phyloP scores from a whole-genome alignment of 2,113 vertebrate genomes.

The Taurulus bubalis region DNA sequence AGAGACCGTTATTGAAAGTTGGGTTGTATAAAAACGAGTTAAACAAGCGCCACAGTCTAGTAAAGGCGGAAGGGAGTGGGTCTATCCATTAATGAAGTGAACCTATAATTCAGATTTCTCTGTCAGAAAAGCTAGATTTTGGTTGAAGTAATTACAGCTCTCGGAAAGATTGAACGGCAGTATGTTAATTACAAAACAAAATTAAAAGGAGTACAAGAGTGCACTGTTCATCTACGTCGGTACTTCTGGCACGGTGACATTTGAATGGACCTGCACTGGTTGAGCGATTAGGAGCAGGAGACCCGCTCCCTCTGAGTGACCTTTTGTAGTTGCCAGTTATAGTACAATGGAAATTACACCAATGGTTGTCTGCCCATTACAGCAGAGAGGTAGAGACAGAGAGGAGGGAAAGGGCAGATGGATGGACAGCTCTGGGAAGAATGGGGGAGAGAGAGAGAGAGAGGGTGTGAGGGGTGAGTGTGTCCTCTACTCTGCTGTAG shows the following conservation, averaged over 20 bases:
- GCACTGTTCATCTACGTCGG: constrained; percentile 33
- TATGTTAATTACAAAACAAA: background rate
- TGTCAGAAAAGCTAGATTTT: background rate
- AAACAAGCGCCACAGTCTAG: no score
- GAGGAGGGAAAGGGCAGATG: constrained; percentile 50
- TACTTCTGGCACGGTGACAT: constrained; percentile 50
- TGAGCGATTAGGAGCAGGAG: constrained; percentile 57
- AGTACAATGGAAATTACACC: constrained; percentile 62
- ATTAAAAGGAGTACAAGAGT: constrained; percentile 2
- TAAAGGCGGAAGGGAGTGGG: no score
- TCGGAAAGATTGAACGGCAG: background rate
- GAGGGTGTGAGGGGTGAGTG: constrained; percentile 33
- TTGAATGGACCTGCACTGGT: constrained; percentile 43
- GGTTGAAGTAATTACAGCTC: constrained; percentile 11
- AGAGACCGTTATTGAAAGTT: background rate
- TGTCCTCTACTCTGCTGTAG: constrained; percentile 64
- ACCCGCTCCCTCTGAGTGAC: constrained; percentile 43
- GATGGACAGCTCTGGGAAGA: constrained; percentile 25
- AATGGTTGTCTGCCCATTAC: constrained; percentile 50
- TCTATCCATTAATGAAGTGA: background rate
- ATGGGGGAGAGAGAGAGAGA: constrained; percentile 9
- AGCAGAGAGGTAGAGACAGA: constrained; percentile 39
- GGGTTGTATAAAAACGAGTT: no score
- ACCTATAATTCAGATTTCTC: constrained; percentile 16
- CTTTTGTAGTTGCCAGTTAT: constrained; percentile 69